A percentile compares a stretch with the other conserved stretches of the same genome.
These are phyloP conservation scores for Platycheirus albimanus DNA, from an alignment of 2,888 invertebrate species.

Conservation along the genomic window DNA sequence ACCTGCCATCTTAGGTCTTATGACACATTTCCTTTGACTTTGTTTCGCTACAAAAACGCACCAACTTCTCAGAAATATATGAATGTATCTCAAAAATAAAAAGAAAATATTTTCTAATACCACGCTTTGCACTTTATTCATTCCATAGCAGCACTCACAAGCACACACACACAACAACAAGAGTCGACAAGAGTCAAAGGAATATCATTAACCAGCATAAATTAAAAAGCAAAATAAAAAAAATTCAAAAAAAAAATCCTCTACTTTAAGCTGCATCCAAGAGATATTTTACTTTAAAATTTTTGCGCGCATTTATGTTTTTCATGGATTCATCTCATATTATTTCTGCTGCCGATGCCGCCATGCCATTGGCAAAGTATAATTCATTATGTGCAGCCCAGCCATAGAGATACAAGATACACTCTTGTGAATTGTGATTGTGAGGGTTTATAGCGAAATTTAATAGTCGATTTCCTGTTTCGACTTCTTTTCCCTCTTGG, in stretches of 20 bases:
- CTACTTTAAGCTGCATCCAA: neutral
- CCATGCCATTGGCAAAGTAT: slow-evolving; percentile 1
- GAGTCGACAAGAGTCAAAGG: slow-evolving; percentile 61
- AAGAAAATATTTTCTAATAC: slow-evolving; percentile 39
- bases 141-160: neutral
- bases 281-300: slow-evolving; percentile 13
- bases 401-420: too few relatives aligned
- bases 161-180: slow-evolving; percentile 33
- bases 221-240: slow-evolving; percentile 43
- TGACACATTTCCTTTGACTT: slow-evolving; percentile 36
- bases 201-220: slow-evolving; percentile 70
- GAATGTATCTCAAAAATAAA: slow-evolving; percentile 12
- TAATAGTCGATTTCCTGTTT: slow-evolving; percentile 40
- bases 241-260: slow-evolving; percentile 8
- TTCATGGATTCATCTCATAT: slow-evolving; percentile 1
- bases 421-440: neutral
- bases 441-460: neutral
- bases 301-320: slow-evolving; percentile 7
- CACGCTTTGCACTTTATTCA: slow-evolving; percentile 48
- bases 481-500: neutral
- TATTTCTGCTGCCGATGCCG: slow-evolving; percentile 1
- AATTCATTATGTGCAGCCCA: slow-evolving; percentile 22
- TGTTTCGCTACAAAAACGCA: neutral
- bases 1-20: slow-evolving; percentile 2
- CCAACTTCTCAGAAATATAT: neutral